Base-by-base conservation (phyloP, 2,797 vertebrate species). In the Bryconaethiops microstoma region DNA sequence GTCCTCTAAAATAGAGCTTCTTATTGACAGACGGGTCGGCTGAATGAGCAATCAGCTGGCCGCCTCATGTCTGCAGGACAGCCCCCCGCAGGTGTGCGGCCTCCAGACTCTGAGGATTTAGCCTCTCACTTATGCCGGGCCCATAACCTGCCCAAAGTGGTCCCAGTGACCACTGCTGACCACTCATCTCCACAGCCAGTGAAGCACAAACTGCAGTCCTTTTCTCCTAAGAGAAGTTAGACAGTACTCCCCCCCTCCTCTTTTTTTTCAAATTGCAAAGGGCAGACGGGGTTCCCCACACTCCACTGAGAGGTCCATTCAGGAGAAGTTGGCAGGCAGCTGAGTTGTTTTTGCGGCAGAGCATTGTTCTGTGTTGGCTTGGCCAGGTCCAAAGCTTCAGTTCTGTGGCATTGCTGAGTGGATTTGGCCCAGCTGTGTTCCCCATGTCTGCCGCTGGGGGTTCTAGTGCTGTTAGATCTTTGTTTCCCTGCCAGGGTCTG, bases 1-100 rank as follows among this genome's bases (percentile, higher is more conserved):
- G 85, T 89, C 89, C 90, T 91, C 88, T 89, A 89, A 91, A 92
- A 90, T 83, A 83, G 89, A 81, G 82, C 77, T 84, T 87, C 86
- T 86, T 82, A 79, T 83, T 88, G 90, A 88, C 82, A 82, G 81
- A 84, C 85, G 83, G 76, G 54, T 89, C 83, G 88, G 86, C 86
- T 87, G 86, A 88, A 87, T 86, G 85, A 89, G 83, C 78, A 74
- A 77, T 71, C 16, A 64, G 74, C 74, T 74, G 80, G 69, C 72
- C 10, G 70, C 71, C 59, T 67, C 71, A 71, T 68, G 75, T 75
- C 76, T 39, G 23, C 74, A 77, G 70, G 71, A 76, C 52, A 35
- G n/a, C 35, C 68, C 63, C 74, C 62, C 29, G 8, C 50, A 13
- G 29, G 14, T 64, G 52, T n/a, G 13, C 14, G 4, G 12, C 63